A percentile compares a stretch with the other conserved stretches of the same genome.
Conservation (phyloP, 2,888 invertebrate genomes). For the Pyrocoelia pectoralis region DNA sequence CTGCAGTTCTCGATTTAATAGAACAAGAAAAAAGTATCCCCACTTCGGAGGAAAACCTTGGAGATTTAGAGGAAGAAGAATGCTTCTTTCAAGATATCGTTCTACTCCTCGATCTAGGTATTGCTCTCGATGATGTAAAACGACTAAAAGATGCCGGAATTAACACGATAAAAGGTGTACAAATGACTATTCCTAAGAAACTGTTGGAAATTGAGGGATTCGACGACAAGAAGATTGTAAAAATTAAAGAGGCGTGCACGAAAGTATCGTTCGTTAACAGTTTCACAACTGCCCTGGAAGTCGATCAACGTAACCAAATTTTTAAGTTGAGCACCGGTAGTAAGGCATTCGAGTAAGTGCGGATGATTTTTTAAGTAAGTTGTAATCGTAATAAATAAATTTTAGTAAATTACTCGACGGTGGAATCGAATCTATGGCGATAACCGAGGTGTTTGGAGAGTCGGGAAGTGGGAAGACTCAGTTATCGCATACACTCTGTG, state of each 20-base stretch:
- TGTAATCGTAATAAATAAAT: slow-evolving; percentile 23
- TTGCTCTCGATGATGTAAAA: slow-evolving; percentile 78
- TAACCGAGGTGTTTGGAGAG: slow-evolving; percentile 86
- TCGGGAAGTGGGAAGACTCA: slow-evolving; percentile 86
- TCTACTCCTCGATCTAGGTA: slow-evolving; percentile 67
- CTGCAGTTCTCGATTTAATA: slow-evolving; percentile 17
- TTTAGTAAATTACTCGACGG: slow-evolving; percentile 77
- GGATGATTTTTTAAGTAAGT: background rate
- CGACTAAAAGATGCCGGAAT: slow-evolving; percentile 79
- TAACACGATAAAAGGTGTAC: slow-evolving; percentile 82
- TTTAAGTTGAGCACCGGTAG: slow-evolving; percentile 76
- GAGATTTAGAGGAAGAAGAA: slow-evolving; percentile 67
- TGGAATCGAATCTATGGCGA: slow-evolving; percentile 84
- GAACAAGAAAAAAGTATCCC: slow-evolving; percentile 22
- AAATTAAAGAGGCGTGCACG: slow-evolving; percentile 79
- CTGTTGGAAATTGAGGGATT: slow-evolving; percentile 78
- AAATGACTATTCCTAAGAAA: slow-evolving; percentile 80
- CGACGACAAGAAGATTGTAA: slow-evolving; percentile 79
- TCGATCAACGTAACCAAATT: slow-evolving; percentile 74
- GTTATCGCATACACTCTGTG: slow-evolving; percentile 80
- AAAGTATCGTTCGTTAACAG: slow-evolving; percentile 69
- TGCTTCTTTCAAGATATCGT: slow-evolving; percentile 80
- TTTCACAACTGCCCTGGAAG: slow-evolving; percentile 79
- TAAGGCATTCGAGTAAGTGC: slow-evolving; percentile 73
- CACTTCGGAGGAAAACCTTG: slow-evolving; percentile 23